Conservation (phyloP, 2,888 invertebrate species). For the Sesia bembeciformis region DNA sequence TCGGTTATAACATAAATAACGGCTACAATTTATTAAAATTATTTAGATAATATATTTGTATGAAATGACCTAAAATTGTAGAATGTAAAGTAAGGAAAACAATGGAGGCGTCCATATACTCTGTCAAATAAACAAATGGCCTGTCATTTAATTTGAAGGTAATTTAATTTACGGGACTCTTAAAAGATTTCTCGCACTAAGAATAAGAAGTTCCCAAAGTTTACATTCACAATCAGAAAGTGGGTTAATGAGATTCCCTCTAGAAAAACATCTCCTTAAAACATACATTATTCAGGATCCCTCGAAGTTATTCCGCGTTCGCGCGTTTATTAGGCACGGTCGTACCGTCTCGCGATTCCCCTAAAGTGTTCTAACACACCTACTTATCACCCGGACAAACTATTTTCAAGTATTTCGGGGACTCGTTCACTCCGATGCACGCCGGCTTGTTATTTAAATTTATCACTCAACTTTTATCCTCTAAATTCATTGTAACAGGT, state of each 20-base stretch:
- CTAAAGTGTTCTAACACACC: conserved; percentile 45
- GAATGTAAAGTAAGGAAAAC: neutral
- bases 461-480: conserved; percentile 74
- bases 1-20: too few species aligned
- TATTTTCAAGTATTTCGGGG: conserved; percentile 66
- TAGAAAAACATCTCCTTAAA: conserved; percentile 75
- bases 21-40: too few species aligned
- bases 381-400: conserved; percentile 63
- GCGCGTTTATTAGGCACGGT: conserved; percentile 69
- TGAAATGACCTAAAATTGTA: too few species aligned
- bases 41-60: too few species aligned
- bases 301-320: conserved; percentile 68
- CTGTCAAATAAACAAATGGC: neutral
- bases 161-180: conserved; percentile 54
- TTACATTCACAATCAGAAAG: conserved; percentile 70
- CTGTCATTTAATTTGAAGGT: conserved; percentile 29
- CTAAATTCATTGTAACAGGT: conserved; percentile 72
- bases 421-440: conserved; percentile 31
- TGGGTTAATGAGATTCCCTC: conserved; percentile 72
- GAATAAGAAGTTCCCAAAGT: conserved; percentile 62
- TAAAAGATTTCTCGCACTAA: conserved; percentile 54
- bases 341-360: conserved; percentile 57
- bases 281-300: conserved; percentile 73
- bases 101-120: neutral
- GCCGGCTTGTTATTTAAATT: conserved; percentile 68